These are phyloP conservation scores for Lerema accius DNA, from an alignment of 1,140 invertebrate genomes.

Conservation along the genomic window DNA sequence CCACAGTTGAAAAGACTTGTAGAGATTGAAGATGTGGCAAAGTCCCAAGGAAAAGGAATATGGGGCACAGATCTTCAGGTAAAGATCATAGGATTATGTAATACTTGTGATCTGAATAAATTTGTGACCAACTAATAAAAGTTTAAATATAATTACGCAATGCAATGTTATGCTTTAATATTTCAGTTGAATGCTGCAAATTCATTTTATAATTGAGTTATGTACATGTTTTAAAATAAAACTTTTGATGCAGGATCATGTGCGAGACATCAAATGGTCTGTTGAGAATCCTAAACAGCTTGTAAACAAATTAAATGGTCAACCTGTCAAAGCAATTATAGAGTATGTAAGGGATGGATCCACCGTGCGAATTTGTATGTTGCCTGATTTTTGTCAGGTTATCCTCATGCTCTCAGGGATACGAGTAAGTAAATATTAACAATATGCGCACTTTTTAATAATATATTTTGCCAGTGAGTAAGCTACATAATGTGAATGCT, in stretches of 20 bases:
- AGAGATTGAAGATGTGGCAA: constrained; percentile 96
- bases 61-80: constrained; percentile 85
- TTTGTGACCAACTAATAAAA: too few species aligned
- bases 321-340: constrained; percentile 88
- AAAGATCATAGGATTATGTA: too few species aligned
- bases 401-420: constrained; percentile 98
- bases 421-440: constrained; percentile 83
- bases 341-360: constrained; percentile 98
- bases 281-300: constrained; percentile 90
- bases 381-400: constrained; percentile 93
- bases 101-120: too few species aligned
- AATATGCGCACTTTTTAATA: constrained; percentile 3
- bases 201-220: too few species aligned
- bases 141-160: too few species aligned
- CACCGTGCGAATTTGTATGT: constrained; percentile 93
- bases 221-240: too few species aligned
- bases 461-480: too few species aligned
- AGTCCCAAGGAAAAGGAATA: constrained; percentile 93
- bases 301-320: constrained; percentile 78
- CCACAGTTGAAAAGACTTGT: constrained; percentile 87
- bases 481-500: too few species aligned
- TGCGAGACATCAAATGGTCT: constrained; percentile 92
- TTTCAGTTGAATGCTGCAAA: too few species aligned
- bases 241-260: constrained; percentile 83
- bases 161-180: too few species aligned